Percentiles rank a stretch among this genome's conserved stretches.
These are phyloP conservation scores for Halichoeres trimaculatus DNA, from an alignment of 2,113 vertebrate species.

Conservation along the genomic window DNA sequence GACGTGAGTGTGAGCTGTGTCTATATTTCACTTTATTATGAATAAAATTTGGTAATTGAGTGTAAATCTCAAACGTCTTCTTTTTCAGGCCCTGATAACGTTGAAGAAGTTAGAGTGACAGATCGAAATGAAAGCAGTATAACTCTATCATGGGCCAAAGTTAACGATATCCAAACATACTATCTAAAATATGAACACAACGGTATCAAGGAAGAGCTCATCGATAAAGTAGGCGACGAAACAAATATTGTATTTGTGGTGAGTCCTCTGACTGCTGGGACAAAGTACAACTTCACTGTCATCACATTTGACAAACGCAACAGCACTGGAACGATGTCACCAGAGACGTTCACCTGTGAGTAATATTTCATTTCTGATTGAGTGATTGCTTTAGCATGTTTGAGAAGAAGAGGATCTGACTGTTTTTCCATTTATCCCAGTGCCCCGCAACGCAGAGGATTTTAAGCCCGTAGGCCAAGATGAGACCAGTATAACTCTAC, in stretches of 20 bases:
- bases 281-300: slow-evolving; percentile 46
- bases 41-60: neutral
- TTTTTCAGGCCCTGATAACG: slow-evolving; percentile 17
- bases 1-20: slow-evolving; percentile 12
- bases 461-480: slow-evolving; percentile 1
- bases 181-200: neutral
- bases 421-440: neutral
- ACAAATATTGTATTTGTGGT: neutral
- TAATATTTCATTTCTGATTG: too few relatives aligned
- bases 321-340: slow-evolving; percentile 20
- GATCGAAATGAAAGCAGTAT: slow-evolving; percentile 30
- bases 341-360: slow-evolving; percentile 19
- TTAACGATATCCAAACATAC: slow-evolving; percentile 1
- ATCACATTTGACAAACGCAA: neutral
- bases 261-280: slow-evolving; percentile 12
- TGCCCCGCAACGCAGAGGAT: neutral
- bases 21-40: neutral
- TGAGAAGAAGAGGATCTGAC: too few relatives aligned
- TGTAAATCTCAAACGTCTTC: too few relatives aligned
- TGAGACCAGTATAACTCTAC: slow-evolving; percentile 47
- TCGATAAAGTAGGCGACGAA: fast-evolving
- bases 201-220: fast-evolving
- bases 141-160: slow-evolving; percentile 49
- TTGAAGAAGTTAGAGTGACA: neutral
- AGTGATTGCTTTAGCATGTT: too few relatives aligned